A percentile compares a stretch with the other conserved stretches of the same genome.
Conservation (phyloP, 2,797 vertebrate species). For the Acanthornis magna region DNA sequence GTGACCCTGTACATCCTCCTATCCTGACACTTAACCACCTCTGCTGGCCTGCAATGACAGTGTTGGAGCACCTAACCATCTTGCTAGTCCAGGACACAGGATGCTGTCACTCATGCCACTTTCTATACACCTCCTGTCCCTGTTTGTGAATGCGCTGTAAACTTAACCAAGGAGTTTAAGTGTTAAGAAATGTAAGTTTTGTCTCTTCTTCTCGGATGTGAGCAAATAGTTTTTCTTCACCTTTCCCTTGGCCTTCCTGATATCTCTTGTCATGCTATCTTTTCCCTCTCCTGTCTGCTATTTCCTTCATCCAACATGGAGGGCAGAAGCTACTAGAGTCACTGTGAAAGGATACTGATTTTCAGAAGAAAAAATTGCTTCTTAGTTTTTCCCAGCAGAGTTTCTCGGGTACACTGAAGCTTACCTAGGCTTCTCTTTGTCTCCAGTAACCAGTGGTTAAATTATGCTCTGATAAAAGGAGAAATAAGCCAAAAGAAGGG, state of each 20-base stretch:
- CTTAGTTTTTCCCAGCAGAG: background rate
- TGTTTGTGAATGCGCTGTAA: background rate
- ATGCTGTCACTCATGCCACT: background rate
- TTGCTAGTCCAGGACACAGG: background rate
- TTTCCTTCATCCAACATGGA: background rate
- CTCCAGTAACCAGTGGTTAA: background rate
- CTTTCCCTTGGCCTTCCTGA: background rate
- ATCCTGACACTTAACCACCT: background rate
- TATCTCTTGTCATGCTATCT: background rate
- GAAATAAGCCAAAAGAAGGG: conserved; percentile 17
- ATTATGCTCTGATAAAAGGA: conserved; percentile 22
- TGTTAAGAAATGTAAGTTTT: background rate
- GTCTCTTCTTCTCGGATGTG: background rate
- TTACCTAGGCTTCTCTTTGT: conserved; percentile 1
- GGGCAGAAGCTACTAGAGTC: background rate
- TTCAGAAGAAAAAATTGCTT: background rate
- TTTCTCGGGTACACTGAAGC: background rate
- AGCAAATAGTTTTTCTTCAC: background rate
- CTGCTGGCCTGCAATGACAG: background rate
- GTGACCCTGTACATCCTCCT: background rate
- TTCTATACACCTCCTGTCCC: background rate
- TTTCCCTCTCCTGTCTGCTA: background rate
- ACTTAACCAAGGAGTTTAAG: background rate
- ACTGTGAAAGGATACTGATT: background rate
- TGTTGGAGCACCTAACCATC: background rate